Conservation (phyloP, 2,113 vertebrate genomes). For the Scomber scombrus region DNA sequence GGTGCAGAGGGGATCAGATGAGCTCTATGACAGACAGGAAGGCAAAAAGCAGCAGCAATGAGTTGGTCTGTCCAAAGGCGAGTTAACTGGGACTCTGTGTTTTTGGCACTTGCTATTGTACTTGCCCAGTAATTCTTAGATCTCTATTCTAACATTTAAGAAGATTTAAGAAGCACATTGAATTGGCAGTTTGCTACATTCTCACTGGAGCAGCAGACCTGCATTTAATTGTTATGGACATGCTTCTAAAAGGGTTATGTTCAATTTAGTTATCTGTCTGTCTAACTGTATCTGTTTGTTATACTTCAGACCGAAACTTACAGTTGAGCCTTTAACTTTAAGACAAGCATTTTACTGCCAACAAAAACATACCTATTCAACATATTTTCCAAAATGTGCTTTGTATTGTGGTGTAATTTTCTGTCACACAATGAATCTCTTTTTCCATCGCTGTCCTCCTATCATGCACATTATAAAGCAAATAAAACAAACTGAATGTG, state of each 20-base stretch:
- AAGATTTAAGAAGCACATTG: neutral
- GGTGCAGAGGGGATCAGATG: constrained; percentile 61
- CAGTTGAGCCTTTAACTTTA: too few relatives aligned
- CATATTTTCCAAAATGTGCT: neutral
- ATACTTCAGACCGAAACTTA: too few relatives aligned
- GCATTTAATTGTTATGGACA: constrained; percentile 10
- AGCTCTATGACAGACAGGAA: constrained; percentile 58
- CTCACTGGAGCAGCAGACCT: constrained; percentile 7
- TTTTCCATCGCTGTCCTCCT: too few relatives aligned
- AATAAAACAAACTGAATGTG: neutral
- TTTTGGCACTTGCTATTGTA: constrained; percentile 8
- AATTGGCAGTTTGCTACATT: neutral
- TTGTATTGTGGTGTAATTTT: too few relatives aligned
- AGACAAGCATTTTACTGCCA: neutral
- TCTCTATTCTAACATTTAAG: neutral
- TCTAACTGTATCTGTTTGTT: too few relatives aligned
- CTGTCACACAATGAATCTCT: neutral
- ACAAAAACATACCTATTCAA: neutral
- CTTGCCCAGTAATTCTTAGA: neutral
- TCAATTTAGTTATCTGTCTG: too few relatives aligned
- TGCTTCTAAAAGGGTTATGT: neutral
- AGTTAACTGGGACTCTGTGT: constrained; percentile 16
- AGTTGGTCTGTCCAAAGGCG: constrained; percentile 33
- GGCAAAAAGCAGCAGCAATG: constrained; percentile 45
- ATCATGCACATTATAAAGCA: neutral